Evolutionary conservation across 2,113 vertebrate species (phyloP).

Genomic region (Sylvilagus bachmani): DNA sequence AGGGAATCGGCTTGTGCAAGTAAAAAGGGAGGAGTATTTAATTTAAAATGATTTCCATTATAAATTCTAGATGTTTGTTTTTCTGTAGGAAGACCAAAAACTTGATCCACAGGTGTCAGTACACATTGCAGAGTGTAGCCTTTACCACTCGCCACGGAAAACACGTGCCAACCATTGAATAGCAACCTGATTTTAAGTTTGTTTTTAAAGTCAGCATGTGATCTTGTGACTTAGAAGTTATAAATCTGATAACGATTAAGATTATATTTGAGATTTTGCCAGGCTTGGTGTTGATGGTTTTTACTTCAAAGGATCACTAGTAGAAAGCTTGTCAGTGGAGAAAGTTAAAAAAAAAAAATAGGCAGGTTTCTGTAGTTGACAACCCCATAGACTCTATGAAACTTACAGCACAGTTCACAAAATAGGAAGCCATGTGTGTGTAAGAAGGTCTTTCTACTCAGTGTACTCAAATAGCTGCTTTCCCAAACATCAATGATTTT

Average conservation of each 20-base stretch:
- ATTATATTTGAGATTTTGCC: background rate
- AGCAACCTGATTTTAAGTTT: slow-evolving; percentile 15
- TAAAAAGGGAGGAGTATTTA: background rate
- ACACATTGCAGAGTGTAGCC: background rate
- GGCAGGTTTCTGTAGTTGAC: background rate
- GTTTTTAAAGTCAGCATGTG: slow-evolving; percentile 24
- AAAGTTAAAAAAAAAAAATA: fast-evolving
- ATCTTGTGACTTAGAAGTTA: slow-evolving; percentile 45
- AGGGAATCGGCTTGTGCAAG: background rate
- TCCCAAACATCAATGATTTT: background rate
- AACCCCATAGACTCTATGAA: background rate
- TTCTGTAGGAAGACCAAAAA: slow-evolving; percentile 20
- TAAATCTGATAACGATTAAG: slow-evolving; percentile 29
- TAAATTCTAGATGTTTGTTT: background rate
- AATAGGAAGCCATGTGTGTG: background rate
- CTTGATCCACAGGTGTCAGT: background rate
- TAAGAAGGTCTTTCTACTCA: background rate
- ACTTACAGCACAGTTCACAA: too few relatives aligned
- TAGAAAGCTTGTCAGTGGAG: background rate
- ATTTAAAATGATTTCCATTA: background rate
- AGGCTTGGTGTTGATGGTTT: background rate
- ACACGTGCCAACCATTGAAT: fast-evolving
- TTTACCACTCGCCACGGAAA: background rate
- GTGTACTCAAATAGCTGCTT: background rate
- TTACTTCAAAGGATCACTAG: background rate